Conservation (phyloP, 2,113 vertebrate species). For the Benitochromis conjunctus region DNA sequence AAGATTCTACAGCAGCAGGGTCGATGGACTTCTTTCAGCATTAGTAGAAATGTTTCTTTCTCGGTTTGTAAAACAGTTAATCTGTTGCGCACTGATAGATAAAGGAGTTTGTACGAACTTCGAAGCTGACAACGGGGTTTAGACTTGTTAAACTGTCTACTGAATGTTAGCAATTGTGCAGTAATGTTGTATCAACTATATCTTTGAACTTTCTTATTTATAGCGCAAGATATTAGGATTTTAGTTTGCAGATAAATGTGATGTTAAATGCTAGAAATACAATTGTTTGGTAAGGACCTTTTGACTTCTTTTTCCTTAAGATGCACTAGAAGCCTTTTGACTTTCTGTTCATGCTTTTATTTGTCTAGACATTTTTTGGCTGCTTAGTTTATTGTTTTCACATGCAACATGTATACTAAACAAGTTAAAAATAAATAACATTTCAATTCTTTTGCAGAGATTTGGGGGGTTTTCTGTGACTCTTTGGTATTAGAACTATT, state of each 20-base stretch:
- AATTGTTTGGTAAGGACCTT: slow-evolving; percentile 76
- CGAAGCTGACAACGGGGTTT: slow-evolving; percentile 71
- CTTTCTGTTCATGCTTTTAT: slow-evolving; percentile 53
- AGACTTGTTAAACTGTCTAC: slow-evolving; percentile 77
- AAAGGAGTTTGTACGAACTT: slow-evolving; percentile 73
- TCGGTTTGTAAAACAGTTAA: slow-evolving; percentile 71
- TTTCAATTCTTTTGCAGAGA: slow-evolving; percentile 78
- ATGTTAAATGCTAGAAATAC: slow-evolving; percentile 84
- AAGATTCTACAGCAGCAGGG: slow-evolving; percentile 57
- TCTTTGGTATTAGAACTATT: background rate
- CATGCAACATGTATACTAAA: slow-evolving; percentile 78
- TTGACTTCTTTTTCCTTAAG: slow-evolving; percentile 38
- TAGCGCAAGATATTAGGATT: slow-evolving; percentile 68
- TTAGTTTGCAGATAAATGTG: slow-evolving; percentile 79
- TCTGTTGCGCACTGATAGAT: slow-evolving; percentile 73
- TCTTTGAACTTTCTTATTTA: slow-evolving; percentile 79
- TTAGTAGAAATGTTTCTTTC: slow-evolving; percentile 64
- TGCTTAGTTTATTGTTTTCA: slow-evolving; percentile 84
- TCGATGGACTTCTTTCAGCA: slow-evolving; percentile 42
- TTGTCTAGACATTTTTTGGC: slow-evolving; percentile 73
- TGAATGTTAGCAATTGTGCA: slow-evolving; percentile 86
- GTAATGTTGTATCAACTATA: slow-evolving; percentile 98
- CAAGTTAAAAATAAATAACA: slow-evolving; percentile 81
- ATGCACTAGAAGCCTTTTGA: slow-evolving; percentile 63
- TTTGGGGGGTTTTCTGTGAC: slow-evolving; percentile 58